Percentiles rank a stretch among this genome's conserved stretches.
phyloP scores from a whole-genome alignment of 1,140 invertebrate genomes.

The Drosophila repleta region DNA sequence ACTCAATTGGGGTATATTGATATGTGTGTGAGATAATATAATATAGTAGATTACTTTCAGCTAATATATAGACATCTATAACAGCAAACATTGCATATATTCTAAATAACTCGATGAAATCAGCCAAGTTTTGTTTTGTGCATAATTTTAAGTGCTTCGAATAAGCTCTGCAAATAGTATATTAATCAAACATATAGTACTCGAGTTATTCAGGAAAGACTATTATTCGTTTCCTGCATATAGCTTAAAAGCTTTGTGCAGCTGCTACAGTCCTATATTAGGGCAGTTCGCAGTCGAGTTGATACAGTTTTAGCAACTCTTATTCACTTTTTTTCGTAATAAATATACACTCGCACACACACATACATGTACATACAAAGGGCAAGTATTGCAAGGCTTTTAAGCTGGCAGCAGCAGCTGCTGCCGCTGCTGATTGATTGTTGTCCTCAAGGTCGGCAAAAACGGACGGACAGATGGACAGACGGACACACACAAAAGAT shows the following conservation, averaged over 20 bases:
- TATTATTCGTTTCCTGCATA: too few relatives aligned
- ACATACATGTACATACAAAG: conserved; percentile 3
- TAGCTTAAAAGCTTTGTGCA: too few relatives aligned
- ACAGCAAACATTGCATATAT: too few relatives aligned
- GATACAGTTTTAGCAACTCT: neutral
- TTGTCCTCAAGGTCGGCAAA: conserved; percentile 73
- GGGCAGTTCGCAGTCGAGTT: neutral
- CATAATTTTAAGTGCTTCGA: too few relatives aligned
- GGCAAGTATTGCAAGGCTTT: conserved; percentile 42
- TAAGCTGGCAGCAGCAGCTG: conserved; percentile 43
- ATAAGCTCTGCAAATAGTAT: too few relatives aligned
- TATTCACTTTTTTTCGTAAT: neutral
- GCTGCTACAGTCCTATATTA: neutral
- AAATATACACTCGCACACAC: neutral
- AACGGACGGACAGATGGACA: conserved; percentile 18
- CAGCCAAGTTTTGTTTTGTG: too few relatives aligned
- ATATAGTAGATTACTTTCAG: too few relatives aligned
- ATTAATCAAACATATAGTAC: too few relatives aligned
- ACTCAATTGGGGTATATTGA: neutral
- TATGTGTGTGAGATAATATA: too few relatives aligned
- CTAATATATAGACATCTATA: too few relatives aligned
- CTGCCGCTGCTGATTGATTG: conserved; percentile 66
- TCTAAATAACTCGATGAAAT: too few relatives aligned
- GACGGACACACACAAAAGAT: conserved; percentile 49
- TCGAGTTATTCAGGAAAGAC: too few relatives aligned